Base-by-base conservation (phyloP, 1,140 invertebrate species). In the Aphidius gifuensis region DNA sequence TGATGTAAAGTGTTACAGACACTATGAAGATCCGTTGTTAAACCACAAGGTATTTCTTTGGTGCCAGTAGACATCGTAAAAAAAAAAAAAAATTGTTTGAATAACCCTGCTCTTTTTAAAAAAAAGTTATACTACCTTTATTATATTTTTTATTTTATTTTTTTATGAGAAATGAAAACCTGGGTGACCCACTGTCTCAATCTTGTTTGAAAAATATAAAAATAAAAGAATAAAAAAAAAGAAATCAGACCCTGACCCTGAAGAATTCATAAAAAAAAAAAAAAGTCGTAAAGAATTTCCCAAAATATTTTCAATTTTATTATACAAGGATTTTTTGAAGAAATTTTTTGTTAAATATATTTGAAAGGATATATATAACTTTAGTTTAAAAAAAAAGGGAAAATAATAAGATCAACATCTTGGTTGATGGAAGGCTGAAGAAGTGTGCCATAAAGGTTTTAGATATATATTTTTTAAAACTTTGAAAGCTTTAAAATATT, bases 401-500 rank as follows among this genome's bases (percentile, higher is more conserved):
- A 32, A 32, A 32, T 32, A 32, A 32, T 32, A 32, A 32, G 23
- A 32, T 32, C 23, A 32, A 32, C 23, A 32, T 32, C 23, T 32
- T 32, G 23, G 23, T 32, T 32, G 23, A 32, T 32, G 23, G 23
- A 32, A 32, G 23, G 23, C 4, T 32, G 23, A 32, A 32, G 4
- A 32, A 32, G 23, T 32, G 23, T 32, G 23, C 23, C 42, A 23
- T 39, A 39, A 16, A n/a, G 7, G 39, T 42, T 40, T 40, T 55
- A 38, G 39, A 55, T 8, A 40, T 8, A 40, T 5, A 55, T 55
- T 55, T 32, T 32, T 32, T 3, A 32, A 55, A 55, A 43, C 16
- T 55, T 55, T 55, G 48, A 48, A 62, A 66, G 42, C 58, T 8
- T 46, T 45, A 63, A 66, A 63, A 63, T 58, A 62, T 58, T 43